Evolutionary conservation across 1,140 invertebrate species (phyloP).

Genomic region (Lethrus apterus): DNA sequence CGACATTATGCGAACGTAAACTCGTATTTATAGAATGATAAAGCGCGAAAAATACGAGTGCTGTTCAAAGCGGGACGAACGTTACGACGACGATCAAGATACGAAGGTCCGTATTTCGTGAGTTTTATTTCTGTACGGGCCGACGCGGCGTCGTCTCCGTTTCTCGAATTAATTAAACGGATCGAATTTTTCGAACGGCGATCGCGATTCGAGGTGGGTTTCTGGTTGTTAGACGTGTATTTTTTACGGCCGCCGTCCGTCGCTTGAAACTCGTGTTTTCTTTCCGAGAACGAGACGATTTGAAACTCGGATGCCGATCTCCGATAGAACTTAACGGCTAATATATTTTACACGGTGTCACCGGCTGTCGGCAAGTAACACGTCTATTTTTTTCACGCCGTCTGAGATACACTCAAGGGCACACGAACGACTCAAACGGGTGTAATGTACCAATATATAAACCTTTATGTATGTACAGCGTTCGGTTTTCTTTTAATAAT

Average conservation of each 20-base stretch:
- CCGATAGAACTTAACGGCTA: conserved; percentile 32
- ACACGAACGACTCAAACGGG: background rate
- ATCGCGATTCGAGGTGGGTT: too few relatives aligned
- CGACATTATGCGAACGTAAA: too few relatives aligned
- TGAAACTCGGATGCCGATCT: conserved; percentile 29
- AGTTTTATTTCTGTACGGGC: background rate
- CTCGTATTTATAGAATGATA: too few relatives aligned
- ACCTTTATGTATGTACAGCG: background rate
- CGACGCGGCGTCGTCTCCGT: conserved; percentile 3
- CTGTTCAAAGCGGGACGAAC: too few relatives aligned
- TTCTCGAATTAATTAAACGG: too few relatives aligned
- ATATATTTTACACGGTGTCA: conserved; percentile 32
- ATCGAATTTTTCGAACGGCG: too few relatives aligned
- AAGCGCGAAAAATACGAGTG: too few relatives aligned
- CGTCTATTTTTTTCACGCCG: conserved; percentile 9
- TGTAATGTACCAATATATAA: conserved; percentile 8
- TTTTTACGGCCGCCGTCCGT: conserved; percentile 13
- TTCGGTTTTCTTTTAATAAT: conserved; percentile 8
- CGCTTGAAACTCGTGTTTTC: conserved; percentile 26
- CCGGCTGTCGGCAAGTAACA: conserved; percentile 19
- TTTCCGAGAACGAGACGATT: conserved; percentile 21
- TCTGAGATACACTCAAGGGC: conserved; percentile 1
- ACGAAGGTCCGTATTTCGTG: background rate
- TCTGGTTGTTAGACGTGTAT: too few relatives aligned
- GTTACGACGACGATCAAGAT: background rate